phyloP scores from a whole-genome alignment of 2,113 vertebrate species.

The Xenus cinereus region DNA sequence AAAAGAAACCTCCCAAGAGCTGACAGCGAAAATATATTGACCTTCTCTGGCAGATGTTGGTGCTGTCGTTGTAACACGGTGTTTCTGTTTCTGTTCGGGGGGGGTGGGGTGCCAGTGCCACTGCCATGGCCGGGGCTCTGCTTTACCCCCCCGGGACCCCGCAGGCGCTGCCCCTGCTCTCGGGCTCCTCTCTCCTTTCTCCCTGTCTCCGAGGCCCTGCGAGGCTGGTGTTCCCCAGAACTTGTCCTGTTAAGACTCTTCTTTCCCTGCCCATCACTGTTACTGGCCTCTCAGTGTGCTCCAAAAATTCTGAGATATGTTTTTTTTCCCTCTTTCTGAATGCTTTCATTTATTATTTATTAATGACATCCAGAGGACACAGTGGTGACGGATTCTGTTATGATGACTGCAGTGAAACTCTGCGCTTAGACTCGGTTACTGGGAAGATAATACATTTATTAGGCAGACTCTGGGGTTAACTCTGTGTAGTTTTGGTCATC shows the following conservation, averaged over 20 bases:
- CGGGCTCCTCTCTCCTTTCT: background rate
- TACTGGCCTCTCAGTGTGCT: background rate
- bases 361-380: background rate
- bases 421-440: background rate
- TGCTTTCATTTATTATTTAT: conserved; percentile 2
- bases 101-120: background rate
- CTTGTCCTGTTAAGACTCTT: background rate
- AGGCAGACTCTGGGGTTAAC: background rate
- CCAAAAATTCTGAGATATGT: background rate
- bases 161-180: background rate
- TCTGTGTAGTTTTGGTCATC: background rate
- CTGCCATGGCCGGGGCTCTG: background rate
- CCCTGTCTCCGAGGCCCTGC: background rate
- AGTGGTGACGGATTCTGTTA: background rate
- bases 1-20: background rate
- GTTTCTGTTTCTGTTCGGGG: accelerated
- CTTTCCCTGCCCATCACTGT: background rate
- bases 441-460: background rate
- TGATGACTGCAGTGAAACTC: background rate
- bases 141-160: background rate
- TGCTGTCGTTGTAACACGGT: background rate
- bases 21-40: background rate
- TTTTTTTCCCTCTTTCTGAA: background rate
- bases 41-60: background rate
- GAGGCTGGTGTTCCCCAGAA: background rate